phyloP scores from a whole-genome alignment of 2,888 invertebrate genomes.

The Netelia inedita region DNA sequence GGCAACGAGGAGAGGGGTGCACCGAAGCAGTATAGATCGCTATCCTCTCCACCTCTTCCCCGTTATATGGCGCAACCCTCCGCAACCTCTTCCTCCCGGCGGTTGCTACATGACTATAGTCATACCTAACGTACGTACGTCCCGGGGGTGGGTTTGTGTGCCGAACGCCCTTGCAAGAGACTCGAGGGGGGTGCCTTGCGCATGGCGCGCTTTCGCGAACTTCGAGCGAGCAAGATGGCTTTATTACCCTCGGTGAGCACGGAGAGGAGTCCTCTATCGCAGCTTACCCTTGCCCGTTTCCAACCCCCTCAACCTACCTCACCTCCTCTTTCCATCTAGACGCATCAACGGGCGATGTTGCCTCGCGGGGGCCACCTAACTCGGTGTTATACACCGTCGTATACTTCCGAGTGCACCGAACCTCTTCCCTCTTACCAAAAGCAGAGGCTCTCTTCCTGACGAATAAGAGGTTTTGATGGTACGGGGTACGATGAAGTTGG shows the following conservation, averaged over 20 bases:
- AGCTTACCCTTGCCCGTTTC: slow-evolving; percentile 39
- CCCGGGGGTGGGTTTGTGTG: slow-evolving; percentile 53
- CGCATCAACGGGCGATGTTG: slow-evolving; percentile 33
- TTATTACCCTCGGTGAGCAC: slow-evolving; percentile 80
- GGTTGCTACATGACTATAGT: slow-evolving; percentile 23
- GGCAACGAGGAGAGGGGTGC: slow-evolving; percentile 79
- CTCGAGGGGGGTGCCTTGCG: slow-evolving; percentile 47
- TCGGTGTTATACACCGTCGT: slow-evolving; percentile 7
- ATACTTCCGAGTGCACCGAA: slow-evolving; percentile 73
- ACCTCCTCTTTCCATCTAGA: slow-evolving; percentile 5
- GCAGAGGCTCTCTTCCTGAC: slow-evolving; percentile 52
- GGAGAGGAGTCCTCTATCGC: slow-evolving; percentile 68
- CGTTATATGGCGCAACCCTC: slow-evolving; percentile 62
- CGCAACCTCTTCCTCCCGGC: slow-evolving; percentile 53
- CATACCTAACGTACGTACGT: not conserved
- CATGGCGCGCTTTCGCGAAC: slow-evolving; percentile 53
- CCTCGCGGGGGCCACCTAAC: slow-evolving; percentile 28
- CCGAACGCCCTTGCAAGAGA: slow-evolving; percentile 65
- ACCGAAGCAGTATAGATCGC: slow-evolving; percentile 80
- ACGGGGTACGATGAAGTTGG: not conserved
- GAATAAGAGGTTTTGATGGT: slow-evolving; percentile 59
- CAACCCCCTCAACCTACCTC: not conserved
- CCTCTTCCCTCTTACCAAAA: slow-evolving; percentile 55
- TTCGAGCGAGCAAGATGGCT: slow-evolving; percentile 82
- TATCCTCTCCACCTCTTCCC: slow-evolving; percentile 75